phyloP scores from a whole-genome alignment of 2,888 invertebrate genomes.

The Epirrhoe tristata region DNA sequence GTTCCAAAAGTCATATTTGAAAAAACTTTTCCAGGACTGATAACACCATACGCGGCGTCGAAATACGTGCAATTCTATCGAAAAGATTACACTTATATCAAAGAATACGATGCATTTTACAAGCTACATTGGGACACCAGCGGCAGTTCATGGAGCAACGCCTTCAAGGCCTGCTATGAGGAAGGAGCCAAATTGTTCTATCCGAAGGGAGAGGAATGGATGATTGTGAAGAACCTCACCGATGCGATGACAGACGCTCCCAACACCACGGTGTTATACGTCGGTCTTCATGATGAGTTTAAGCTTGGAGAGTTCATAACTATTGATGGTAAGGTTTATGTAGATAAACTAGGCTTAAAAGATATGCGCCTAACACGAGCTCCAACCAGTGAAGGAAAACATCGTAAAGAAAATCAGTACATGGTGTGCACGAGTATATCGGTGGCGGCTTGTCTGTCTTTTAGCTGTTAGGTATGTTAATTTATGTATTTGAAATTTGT shows the following conservation, averaged over 20 bases:
- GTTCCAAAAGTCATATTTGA: too few species aligned
- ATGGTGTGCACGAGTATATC: too few species aligned
- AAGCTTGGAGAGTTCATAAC: constrained; percentile 57
- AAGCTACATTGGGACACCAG: constrained; percentile 55
- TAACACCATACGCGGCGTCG: constrained; percentile 33
- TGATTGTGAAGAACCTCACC: constrained; percentile 48
- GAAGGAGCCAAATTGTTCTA: constrained; percentile 61
- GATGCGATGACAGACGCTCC: constrained; percentile 34
- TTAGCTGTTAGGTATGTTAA: too few species aligned
- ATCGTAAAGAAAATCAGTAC: too few species aligned
- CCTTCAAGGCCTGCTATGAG: constrained; percentile 55
- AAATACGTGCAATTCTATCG: constrained; percentile 53
- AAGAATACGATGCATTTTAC: constrained; percentile 58
- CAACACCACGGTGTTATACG: constrained; percentile 52
- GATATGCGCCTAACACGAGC: too few species aligned
- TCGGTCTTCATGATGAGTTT: constrained; percentile 58
- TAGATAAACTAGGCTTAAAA: too few species aligned
- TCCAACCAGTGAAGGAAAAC: too few species aligned
- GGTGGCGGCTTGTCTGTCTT: too few species aligned
- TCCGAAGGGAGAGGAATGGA: constrained; percentile 56
- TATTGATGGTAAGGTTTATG: constrained; percentile 54
- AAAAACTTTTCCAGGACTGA: constrained; percentile 37
- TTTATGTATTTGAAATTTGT: too few species aligned
- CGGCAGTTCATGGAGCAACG: constrained; percentile 48
- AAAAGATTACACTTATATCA: constrained; percentile 57